These are phyloP conservation scores for Cheilosia grossa DNA, from an alignment of 2,888 invertebrate genomes.

Conservation along the genomic window DNA sequence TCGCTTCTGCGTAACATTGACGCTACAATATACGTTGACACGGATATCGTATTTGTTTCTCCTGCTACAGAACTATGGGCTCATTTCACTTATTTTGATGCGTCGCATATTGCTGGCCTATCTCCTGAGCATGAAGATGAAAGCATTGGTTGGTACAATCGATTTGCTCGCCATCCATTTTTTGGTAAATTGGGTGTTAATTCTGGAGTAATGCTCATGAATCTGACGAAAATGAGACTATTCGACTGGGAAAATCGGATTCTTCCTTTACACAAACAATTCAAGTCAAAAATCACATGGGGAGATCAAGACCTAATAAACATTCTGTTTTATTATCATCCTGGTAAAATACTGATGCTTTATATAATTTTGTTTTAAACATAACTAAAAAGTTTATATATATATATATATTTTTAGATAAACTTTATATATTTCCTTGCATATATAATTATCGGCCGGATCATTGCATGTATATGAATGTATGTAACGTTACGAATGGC, in stretches of 20 bases:
- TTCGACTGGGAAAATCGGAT: constrained; percentile 94
- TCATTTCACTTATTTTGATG: constrained; percentile 92
- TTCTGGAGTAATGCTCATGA: constrained; percentile 99
- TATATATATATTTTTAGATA: constrained; percentile 86
- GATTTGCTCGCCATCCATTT: constrained; percentile 97
- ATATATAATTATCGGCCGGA: constrained; percentile 96
- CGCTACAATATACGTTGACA: constrained; percentile 95
- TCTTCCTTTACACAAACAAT: constrained; percentile 92
- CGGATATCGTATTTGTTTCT: constrained; percentile 94
- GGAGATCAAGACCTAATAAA: constrained; percentile 98
- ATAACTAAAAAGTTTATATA: neutral
- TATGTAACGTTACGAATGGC: constrained; percentile 88
- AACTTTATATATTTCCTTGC: constrained; percentile 91
- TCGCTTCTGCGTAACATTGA: constrained; percentile 90
- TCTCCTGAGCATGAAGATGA: constrained; percentile 95
- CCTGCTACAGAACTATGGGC: constrained; percentile 93
- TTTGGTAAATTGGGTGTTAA: constrained; percentile 93
- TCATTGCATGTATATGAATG: constrained; percentile 97
- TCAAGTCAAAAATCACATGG: constrained; percentile 94
- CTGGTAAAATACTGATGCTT: constrained; percentile 84
- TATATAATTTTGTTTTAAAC: neutral
- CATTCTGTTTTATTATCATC: constrained; percentile 92
- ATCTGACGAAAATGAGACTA: constrained; percentile 93
- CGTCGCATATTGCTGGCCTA: constrained; percentile 93
- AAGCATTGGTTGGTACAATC: constrained; percentile 97